Evolutionary conservation across 2,888 invertebrate genomes (phyloP), one percentile per base, ranked within the genome.

Genomic region (Cactoblastis cactorum): DNA sequence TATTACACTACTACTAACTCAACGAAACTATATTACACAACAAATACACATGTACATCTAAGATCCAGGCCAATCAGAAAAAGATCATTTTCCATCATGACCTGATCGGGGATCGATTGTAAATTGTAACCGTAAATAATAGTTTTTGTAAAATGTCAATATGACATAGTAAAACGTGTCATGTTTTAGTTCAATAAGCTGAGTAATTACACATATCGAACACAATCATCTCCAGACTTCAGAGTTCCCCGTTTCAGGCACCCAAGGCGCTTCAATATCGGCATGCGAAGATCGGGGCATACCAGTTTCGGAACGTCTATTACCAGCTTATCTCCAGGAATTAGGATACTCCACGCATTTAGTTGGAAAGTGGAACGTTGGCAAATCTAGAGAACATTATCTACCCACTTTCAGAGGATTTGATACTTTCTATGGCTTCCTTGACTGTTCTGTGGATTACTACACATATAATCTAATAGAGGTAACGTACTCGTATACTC

Each of bases 281-380:
- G 71, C 63, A 5, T 58, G 92, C 0, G 93, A 95, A 67, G 94
- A 94, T 0, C 92, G 94, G 69, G 94, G 94, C 1, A 77, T 97
- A n/a, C 93, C 94, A 0, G 69, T 93, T 2, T 83, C 91, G 34
- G 92, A 93, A 55, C 93, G 91, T 53, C 79, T 95, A 0, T 80
- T 97, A 61, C 95, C 97, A 0, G 90, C 95, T 63, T 89, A 92
- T 67, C 83, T 93, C 52, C 87, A 89, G 63, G 91, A 94, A 56
- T 85, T 95, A 49, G 96, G 95, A 11, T 97, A 97, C 80, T 79
- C 80, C 8, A 95, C 96, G 2, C 93, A 95, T 75, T 90, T 95
- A 35, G 90, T 97, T 11, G 97, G 97, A 35, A 97, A 97, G 90
- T 97, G 97, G 97, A 93, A 94, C 79, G 88, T 96, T 65, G 96